Base-by-base conservation (phyloP, 2,888 invertebrate species). In the Acronicta psi region DNA sequence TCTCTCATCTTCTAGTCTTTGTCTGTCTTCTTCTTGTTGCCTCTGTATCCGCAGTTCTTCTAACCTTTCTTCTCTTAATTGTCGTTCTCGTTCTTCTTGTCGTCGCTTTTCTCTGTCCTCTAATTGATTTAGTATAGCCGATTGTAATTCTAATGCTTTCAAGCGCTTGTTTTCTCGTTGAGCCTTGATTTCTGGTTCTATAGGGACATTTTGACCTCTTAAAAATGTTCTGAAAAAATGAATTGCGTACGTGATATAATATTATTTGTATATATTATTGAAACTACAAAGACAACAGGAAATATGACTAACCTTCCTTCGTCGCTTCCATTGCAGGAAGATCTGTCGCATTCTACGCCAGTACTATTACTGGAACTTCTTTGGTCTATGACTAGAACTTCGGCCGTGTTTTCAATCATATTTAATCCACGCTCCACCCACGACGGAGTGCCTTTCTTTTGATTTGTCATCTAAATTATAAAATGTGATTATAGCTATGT, bases 111-210 rank as follows among this genome's bases (percentile, higher is more conserved):
- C 97, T 42, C 97, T 95, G 82, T 98, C 98, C 83, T 97, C 97
- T 51, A 98, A 93, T 86, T 98, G 98, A 82, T 96, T 96, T 74
- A 97, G 95, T 76, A 98, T 97, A 13, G 97, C 98, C 62, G 96
- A 96, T 88, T 99, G 99, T 73, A 98, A 96, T 84, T 98, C 98
- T 63, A 98, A 87, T 0, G 98, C 98, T 87, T 97, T 96, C 66
- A 97, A 96, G 23, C 98, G 95, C 87, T 96, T 97, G 59, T 96
- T 95, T 90, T 98, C 98, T 70, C 98, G 95, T 87, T 98, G 98
- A 9, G 97, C 97, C 74, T 97, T 93, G 52, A 97, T 96, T 70
- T 96, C 95, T 1, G 97, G 96, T 84, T 98, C 98, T 55, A 98
- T 85, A 0, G 97, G 97, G 14, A 96, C 96, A 88, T 98, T 98